Conservation (phyloP, 1,140 invertebrate genomes). For the Temnothorax nylanderi region DNA sequence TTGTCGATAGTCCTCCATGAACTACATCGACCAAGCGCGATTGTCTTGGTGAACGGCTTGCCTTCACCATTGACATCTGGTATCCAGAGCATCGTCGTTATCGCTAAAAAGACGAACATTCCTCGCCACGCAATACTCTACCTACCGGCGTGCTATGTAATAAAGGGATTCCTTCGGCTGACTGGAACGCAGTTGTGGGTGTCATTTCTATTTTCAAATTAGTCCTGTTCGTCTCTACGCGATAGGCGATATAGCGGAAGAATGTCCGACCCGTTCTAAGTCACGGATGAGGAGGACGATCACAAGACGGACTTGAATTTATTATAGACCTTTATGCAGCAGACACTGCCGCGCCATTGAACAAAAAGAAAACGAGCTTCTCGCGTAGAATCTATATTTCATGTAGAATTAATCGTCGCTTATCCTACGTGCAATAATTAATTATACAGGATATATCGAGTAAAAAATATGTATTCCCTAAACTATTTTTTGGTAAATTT, state of each 20-base stretch:
- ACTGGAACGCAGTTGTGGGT: constrained; percentile 69
- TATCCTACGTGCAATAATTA: constrained; percentile 20
- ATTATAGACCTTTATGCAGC: constrained; percentile 25
- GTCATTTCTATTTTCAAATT: constrained; percentile 68
- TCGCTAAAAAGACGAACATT: constrained; percentile 70
- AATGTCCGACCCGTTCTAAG: constrained; percentile 39
- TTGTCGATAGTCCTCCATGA: constrained; percentile 32
- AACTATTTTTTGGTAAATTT: constrained; percentile 38
- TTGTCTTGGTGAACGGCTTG: constrained; percentile 19
- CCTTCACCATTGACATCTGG: constrained; percentile 41
- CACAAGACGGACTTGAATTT: constrained; percentile 38
- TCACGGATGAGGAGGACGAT: not conserved
- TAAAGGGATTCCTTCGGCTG: constrained; percentile 74
- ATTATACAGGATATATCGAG: constrained; percentile 25
- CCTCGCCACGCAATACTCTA: constrained; percentile 65
- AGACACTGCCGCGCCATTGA: not conserved
- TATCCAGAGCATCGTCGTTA: constrained; percentile 63
- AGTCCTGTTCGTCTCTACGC: constrained; percentile 43
- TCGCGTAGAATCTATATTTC: constrained; percentile 49
- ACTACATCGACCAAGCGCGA: not conserved
- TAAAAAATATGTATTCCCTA: not conserved
- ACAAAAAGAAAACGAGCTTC: not conserved
- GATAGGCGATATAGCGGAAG: not conserved
- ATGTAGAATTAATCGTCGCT: constrained; percentile 49
- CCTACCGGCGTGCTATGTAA: constrained; percentile 68